Conservation (phyloP, 2,797 vertebrate species). For the Thunnus albacares region DNA sequence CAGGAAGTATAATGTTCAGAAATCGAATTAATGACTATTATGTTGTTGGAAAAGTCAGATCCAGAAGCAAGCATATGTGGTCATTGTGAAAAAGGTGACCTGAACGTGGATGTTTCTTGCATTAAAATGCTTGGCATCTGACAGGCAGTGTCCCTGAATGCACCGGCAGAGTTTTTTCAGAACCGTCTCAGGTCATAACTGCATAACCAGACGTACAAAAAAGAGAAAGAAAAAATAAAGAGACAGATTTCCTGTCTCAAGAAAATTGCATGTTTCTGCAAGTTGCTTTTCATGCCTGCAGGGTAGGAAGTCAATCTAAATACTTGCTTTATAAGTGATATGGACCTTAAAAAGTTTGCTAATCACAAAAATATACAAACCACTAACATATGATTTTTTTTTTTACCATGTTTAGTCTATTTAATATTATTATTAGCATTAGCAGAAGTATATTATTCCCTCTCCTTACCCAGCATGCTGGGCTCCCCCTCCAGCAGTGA, state of each 20-base stretch:
- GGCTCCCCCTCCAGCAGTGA: conserved; percentile 95
- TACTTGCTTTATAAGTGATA: background rate
- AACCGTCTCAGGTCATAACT: background rate
- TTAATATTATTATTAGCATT: background rate
- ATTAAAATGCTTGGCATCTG: background rate
- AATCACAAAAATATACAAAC: background rate
- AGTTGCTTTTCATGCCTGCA: background rate
- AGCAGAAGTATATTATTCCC: background rate
- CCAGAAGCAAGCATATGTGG: background rate
- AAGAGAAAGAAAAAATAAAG: too few relatives aligned
- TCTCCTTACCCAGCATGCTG: conserved; percentile 91
- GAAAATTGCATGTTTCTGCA: background rate
- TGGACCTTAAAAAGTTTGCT: background rate
- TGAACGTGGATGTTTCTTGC: background rate
- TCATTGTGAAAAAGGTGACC: background rate
- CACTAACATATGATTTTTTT: too few relatives aligned
- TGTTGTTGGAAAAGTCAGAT: background rate
- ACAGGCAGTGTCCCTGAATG: background rate
- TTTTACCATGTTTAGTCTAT: background rate
- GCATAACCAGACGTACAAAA: background rate
- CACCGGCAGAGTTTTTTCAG: background rate
- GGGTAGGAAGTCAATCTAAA: too few relatives aligned
- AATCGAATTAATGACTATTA: too few relatives aligned
- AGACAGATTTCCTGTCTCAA: background rate
- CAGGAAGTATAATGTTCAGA: background rate